These are phyloP conservation scores for Sapajus apella DNA, from an alignment of 2,113 vertebrate species.

Conservation along the genomic window DNA sequence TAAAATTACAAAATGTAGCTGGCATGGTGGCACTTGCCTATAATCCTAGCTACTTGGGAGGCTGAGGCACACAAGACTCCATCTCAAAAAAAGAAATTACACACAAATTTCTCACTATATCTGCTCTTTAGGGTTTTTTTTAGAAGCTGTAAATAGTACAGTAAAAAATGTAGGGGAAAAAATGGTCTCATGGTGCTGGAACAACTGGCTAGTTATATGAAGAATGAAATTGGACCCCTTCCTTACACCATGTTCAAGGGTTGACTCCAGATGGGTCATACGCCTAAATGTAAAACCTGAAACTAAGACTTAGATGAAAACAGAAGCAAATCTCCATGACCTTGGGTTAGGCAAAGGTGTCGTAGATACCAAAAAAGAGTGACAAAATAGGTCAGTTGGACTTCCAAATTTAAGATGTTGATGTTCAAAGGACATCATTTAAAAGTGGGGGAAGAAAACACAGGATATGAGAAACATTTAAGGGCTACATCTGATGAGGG, in stretches of 20 bases:
- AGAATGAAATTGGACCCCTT: not conserved
- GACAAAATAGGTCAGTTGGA: not conserved
- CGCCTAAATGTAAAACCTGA: not conserved
- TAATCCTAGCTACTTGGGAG: too few species aligned
- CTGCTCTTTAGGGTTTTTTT: not conserved
- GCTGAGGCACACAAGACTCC: too few species aligned
- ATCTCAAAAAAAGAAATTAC: too few species aligned
- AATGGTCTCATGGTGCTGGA: not conserved
- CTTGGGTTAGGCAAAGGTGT: not conserved
- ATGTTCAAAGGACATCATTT: not conserved
- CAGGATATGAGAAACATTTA: not conserved
- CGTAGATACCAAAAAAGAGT: not conserved
- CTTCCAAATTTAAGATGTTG: not conserved
- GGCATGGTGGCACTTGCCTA: too few species aligned
- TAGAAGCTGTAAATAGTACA: not conserved
- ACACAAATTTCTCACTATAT: too few species aligned
- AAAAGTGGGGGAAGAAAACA: not conserved
- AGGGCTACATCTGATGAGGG: not conserved
- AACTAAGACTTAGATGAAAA: not conserved
- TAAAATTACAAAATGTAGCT: too few species aligned
- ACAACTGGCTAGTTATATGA: not conserved
- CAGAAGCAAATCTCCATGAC: not conserved
- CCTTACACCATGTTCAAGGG: not conserved
- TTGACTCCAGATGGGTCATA: not conserved
- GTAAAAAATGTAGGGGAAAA: not conserved